These are phyloP conservation scores for Rhogogaster chlorosoma DNA, from an alignment of 2,888 invertebrate species.

Conservation along the genomic window DNA sequence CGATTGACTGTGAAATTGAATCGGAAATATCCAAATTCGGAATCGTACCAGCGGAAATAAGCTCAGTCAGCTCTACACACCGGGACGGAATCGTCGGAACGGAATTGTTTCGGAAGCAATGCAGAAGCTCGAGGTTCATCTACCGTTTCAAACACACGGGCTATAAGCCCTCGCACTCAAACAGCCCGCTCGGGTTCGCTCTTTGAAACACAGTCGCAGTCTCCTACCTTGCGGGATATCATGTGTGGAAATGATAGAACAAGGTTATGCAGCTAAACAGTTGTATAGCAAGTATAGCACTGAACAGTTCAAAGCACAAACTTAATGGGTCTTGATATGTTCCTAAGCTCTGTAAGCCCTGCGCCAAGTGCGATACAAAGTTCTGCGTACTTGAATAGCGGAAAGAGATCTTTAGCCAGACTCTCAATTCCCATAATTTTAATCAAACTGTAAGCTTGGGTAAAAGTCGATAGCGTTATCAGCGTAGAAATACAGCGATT, in stretches of 20 bases:
- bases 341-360: constrained; percentile 3
- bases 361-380: background rate
- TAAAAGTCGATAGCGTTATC: background rate
- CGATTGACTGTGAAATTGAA: constrained; percentile 51
- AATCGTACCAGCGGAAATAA: constrained; percentile 32
- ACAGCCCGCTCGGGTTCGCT: background rate
- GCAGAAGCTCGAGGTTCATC: constrained; percentile 42
- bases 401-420: background rate
- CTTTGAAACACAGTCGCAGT: constrained; percentile 34
- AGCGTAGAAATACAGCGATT: background rate
- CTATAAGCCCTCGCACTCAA: constrained; percentile 9
- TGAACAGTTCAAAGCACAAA: constrained; percentile 13
- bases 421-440: background rate
- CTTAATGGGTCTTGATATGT: background rate
- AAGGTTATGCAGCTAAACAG: constrained; percentile 12
- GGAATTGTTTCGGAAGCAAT: constrained; percentile 56
- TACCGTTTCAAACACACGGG: constrained; percentile 50
- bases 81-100: constrained; percentile 51
- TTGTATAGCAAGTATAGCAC: background rate
- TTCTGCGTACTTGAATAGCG: constrained; percentile 2
- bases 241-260: constrained; percentile 26
- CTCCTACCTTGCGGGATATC: background rate
- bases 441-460: background rate
- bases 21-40: constrained; percentile 51
- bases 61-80: constrained; percentile 47